Evolutionary conservation across 2,888 invertebrate genomes (phyloP), one percentile per base, ranked within the genome.

Genomic region (Arrhopalites spinosus): DNA sequence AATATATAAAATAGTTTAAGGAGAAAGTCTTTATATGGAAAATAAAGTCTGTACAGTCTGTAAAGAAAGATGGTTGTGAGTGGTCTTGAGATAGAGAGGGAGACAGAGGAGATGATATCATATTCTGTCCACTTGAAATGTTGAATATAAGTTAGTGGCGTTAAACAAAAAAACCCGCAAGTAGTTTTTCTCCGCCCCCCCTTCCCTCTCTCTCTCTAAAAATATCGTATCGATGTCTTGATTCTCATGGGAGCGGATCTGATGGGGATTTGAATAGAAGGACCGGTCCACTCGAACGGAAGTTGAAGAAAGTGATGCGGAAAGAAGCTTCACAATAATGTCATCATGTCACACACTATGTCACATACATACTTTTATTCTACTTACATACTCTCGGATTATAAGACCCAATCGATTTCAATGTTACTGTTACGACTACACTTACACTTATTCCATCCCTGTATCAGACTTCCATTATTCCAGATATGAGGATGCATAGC

Each of bases 231-330:
- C 25, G 68, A 68, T 68, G 68, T 43, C 23, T 68, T 25, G 13
- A 68, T 68, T 50, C 50, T 50, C 50, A 45, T 5, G 47, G 23
- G 68, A 1, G 7, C 11, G 36, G 61, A 68, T 68, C 50, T 68
- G 68, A 68, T 50, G 68, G 68, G 45, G 68, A 68, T 68, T 68
- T 68, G 68, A 68, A 68, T 68, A 68, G 68, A 64, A 30, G 27
- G 43, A 36, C 66, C 66, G n/a, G 15, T 5, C 43, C 66, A n/a
- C 20, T 11, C 27, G 30, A 63, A 27, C 63, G 29, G 29, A 61
- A 61, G 61, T n/a, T 27, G 61, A 27, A 27, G 61, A 29, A 61
- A 61, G 7, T 30, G 64, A 64, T 27, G 27, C 20, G 25, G 50
- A 15, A 36, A 20, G 45, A 27, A 25, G 68, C 45, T 47, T 17